Evolutionary conservation across 2,797 vertebrate genomes (phyloP).

Genomic region (Etheostoma nigrum): DNA sequence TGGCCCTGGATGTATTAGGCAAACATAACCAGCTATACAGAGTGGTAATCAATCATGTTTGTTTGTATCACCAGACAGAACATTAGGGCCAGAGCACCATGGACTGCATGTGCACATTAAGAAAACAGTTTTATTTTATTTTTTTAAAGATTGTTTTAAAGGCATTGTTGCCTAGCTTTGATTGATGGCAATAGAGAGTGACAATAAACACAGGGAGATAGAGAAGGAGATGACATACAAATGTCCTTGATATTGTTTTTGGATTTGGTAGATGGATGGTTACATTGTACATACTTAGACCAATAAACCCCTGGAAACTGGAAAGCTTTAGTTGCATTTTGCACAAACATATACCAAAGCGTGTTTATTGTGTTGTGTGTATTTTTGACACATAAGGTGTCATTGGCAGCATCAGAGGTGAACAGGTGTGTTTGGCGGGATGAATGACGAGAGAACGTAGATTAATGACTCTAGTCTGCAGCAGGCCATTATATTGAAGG

Average conservation of each 20-base stretch:
- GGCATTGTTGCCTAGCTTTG: constrained; percentile 43
- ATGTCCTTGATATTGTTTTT: constrained; percentile 13
- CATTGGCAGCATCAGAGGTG: constrained; percentile 48
- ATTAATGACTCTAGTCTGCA: constrained; percentile 64
- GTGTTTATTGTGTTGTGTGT: constrained; percentile 50
- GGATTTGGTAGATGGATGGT: constrained; percentile 40
- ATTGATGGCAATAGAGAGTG: constrained; percentile 53
- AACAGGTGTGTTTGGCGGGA: constrained; percentile 73
- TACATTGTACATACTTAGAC: constrained; percentile 28
- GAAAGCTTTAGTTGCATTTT: constrained; percentile 8
- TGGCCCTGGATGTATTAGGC: constrained; percentile 49
- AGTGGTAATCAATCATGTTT: constrained; percentile 67
- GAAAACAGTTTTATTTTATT: not conserved
- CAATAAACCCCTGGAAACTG: constrained; percentile 15
- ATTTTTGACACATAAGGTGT: constrained; percentile 60
- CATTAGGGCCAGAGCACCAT: not conserved
- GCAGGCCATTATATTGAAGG: constrained; percentile 71
- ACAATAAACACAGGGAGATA: constrained; percentile 35
- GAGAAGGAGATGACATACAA: constrained; percentile 36
- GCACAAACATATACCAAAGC: constrained; percentile 38
- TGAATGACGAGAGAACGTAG: constrained; percentile 75
- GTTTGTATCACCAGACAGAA: constrained; percentile 40
- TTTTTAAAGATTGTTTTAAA: constrained; percentile 19
- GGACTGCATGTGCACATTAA: constrained; percentile 10
- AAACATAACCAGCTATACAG: constrained; percentile 53